These are phyloP conservation scores for Sycobia sp. DNA, from an alignment of 1,140 invertebrate genomes.

Conservation along the genomic window DNA sequence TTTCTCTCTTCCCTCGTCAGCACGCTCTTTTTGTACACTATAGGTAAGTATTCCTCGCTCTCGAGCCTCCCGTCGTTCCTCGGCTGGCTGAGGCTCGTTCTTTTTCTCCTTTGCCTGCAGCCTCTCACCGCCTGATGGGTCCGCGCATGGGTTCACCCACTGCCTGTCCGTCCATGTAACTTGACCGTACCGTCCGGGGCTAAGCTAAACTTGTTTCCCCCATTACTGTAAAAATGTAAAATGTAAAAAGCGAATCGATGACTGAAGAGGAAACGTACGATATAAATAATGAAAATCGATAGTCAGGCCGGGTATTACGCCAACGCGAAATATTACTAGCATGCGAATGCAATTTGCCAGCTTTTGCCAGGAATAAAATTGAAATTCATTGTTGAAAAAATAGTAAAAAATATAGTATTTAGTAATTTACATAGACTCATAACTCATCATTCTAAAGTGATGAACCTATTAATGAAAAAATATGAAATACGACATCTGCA, in stretches of 20 bases:
- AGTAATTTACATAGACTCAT: too few relatives aligned
- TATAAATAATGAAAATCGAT: constrained; percentile 65
- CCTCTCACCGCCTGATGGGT: constrained; percentile 29
- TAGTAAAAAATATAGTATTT: too few relatives aligned
- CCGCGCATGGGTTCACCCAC: constrained; percentile 29
- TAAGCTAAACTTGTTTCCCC: constrained; percentile 58
- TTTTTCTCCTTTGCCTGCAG: constrained; percentile 11
- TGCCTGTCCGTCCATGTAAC: constrained; percentile 37
- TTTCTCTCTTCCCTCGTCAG: neutral
- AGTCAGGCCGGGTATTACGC: constrained; percentile 48
- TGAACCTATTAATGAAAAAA: too few relatives aligned
- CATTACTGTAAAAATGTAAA: constrained; percentile 64
- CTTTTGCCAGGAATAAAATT: too few relatives aligned
- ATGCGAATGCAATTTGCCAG: too few relatives aligned
- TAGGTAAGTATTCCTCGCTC: constrained; percentile 14
- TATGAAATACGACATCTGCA: too few relatives aligned
- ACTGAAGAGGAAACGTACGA: constrained; percentile 64
- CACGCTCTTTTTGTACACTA: constrained; percentile 13
- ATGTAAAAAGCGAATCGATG: constrained; percentile 65
- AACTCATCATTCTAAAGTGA: too few relatives aligned
- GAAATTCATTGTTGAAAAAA: too few relatives aligned
- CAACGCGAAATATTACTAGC: constrained; percentile 48
- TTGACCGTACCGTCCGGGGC: constrained; percentile 40
- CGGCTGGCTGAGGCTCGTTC: too few relatives aligned
- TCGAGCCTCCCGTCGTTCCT: constrained; percentile 7